Percentiles rank a stretch among this genome's conserved stretches.
phyloP scores from a whole-genome alignment of 2,888 invertebrate genomes.

The Melinaea menophilus region DNA sequence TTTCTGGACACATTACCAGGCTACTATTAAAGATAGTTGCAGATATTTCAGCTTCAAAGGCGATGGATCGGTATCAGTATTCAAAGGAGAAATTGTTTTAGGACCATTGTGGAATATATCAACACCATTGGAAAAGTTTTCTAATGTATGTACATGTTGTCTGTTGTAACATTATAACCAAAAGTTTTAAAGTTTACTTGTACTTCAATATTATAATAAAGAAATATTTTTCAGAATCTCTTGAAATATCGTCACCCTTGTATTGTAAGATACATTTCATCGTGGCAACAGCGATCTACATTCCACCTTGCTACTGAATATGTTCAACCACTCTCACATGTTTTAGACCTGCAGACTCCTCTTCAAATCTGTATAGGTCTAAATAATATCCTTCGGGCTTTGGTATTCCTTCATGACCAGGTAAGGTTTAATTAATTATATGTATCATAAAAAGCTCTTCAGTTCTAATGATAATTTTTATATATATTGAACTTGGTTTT shows the following conservation, averaged over 20 bases:
- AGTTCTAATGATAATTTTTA: no score
- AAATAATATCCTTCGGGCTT: constrained; percentile 86
- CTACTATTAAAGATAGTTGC: constrained; percentile 78
- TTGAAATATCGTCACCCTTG: constrained; percentile 92
- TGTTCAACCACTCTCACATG: constrained; percentile 84
- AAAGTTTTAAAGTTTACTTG: not conserved
- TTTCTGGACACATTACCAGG: constrained; percentile 86
- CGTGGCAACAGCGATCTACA: constrained; percentile 87
- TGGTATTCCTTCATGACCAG: constrained; percentile 90
- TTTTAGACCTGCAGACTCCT: constrained; percentile 81
- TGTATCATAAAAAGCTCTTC: no score
- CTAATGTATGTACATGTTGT: constrained; percentile 78
- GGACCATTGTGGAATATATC: constrained; percentile 81
- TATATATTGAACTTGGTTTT: no score
- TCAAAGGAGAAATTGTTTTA: constrained; percentile 84
- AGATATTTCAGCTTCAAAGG: constrained; percentile 72
- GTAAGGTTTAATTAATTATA: constrained; percentile 49
- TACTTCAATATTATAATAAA: no score
- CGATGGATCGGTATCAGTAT: constrained; percentile 83
- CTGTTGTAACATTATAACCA: constrained; percentile 8
- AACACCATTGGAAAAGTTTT: constrained; percentile 85
- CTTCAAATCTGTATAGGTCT: constrained; percentile 91
- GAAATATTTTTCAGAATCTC: constrained; percentile 81
- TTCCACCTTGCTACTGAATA: constrained; percentile 89
- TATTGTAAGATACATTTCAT: constrained; percentile 88